phyloP scores from a whole-genome alignment of 2,113 vertebrate genomes.

The Ciconia stormi region DNA sequence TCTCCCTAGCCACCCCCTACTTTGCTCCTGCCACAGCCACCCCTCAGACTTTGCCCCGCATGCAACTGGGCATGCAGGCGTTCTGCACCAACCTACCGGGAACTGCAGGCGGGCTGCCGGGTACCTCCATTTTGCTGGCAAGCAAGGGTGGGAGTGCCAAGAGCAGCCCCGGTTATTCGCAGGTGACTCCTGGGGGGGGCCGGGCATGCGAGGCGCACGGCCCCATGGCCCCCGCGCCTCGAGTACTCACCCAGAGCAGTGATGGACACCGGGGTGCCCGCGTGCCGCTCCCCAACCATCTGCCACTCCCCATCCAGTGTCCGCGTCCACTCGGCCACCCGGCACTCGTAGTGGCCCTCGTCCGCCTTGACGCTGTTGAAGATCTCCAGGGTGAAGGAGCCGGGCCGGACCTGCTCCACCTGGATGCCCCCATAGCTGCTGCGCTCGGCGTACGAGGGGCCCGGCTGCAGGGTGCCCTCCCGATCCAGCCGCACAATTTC shows the following conservation, averaged over 20 bases:
- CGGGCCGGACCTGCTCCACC: slow-evolving; percentile 81
- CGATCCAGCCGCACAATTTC: slow-evolving; percentile 87
- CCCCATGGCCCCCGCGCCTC: not conserved
- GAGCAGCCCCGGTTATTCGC: not conserved
- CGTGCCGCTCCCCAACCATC: slow-evolving; percentile 84
- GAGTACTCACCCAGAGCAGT: slow-evolving; percentile 88
- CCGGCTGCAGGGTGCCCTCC: slow-evolving; percentile 83
- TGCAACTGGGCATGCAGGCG: rapidly evolving
- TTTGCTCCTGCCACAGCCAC: not conserved
- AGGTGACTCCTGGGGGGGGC: not conserved
- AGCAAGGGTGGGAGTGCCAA: not conserved
- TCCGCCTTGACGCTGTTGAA: slow-evolving; percentile 88
- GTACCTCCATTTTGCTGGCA: not conserved
- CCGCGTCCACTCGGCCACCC: slow-evolving; percentile 85
- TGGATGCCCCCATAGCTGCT: slow-evolving; percentile 87
- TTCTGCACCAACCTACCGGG: not conserved
- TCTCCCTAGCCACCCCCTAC: not conserved
- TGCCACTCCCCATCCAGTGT: slow-evolving; percentile 86
- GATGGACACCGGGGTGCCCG: slow-evolving; percentile 79
- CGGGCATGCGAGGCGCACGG: rapidly evolving
- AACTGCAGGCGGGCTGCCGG: not conserved
- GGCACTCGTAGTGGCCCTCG: slow-evolving; percentile 90
- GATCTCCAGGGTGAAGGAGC: slow-evolving; percentile 84
- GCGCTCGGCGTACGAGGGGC: slow-evolving; percentile 84
- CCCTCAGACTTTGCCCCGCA: not conserved